Evolutionary conservation across 1,140 invertebrate genomes (phyloP).

Genomic region (Zophobas atratus): DNA sequence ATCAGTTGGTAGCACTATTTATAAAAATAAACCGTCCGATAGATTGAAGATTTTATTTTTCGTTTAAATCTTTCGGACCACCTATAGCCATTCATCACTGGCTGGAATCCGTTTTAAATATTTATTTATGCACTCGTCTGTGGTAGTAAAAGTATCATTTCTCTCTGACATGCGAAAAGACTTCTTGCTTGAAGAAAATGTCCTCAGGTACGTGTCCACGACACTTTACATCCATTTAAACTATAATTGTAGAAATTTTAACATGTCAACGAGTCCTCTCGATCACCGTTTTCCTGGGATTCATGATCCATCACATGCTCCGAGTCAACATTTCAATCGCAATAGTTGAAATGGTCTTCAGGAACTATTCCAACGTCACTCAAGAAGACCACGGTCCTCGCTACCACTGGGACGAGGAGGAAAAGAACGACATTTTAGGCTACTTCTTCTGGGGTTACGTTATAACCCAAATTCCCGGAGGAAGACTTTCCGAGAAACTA

Average conservation of each 20-base stretch:
- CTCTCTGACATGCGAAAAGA: too few species aligned
- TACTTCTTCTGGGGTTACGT: conserved; percentile 92
- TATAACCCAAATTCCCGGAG: conserved; percentile 87
- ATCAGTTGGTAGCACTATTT: too few species aligned
- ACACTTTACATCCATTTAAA: too few species aligned
- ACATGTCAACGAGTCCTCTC: conserved; percentile 83
- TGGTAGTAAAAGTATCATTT: too few species aligned
- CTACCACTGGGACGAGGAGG: conserved; percentile 63
- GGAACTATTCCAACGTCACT: conserved; percentile 24
- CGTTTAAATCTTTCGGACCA: too few species aligned
- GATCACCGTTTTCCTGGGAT: conserved; percentile 85
- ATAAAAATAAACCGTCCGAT: too few species aligned
- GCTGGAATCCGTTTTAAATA: too few species aligned
- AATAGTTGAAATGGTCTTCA: conserved; percentile 84
- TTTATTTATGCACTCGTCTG: too few species aligned
- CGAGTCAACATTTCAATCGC: conserved; percentile 89
- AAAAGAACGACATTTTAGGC: conserved; percentile 84
- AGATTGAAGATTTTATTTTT: too few species aligned
- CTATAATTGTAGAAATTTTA: conserved; percentile 71
- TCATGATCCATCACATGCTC: conserved; percentile 88
- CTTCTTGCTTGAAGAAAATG: too few species aligned
- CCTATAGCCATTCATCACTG: too few species aligned
- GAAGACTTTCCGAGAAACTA: conserved; percentile 83
- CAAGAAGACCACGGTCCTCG: neutral
- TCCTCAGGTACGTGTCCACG: too few species aligned